Conservation (phyloP, 2,797 vertebrate genomes). For the Apogon hyalosoma region DNA sequence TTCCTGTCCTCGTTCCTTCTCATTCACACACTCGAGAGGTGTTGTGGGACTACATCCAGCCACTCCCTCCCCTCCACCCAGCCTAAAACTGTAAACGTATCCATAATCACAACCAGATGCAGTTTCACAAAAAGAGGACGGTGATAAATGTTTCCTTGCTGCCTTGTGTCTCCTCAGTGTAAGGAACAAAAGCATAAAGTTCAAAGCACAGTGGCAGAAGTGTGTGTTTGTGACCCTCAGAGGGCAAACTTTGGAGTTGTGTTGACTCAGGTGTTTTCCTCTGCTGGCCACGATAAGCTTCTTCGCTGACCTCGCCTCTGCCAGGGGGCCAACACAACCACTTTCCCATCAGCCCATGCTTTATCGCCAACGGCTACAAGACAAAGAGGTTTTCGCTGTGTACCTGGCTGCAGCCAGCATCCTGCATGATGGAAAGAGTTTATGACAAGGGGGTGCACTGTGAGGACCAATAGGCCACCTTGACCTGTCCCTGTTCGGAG, state of each 20-base stretch:
- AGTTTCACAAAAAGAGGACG: constrained; percentile 16
- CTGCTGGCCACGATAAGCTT: constrained; percentile 64
- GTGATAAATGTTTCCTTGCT: constrained; percentile 14
- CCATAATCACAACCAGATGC: constrained; percentile 32
- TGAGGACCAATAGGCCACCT: constrained; percentile 80
- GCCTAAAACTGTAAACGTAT: constrained; percentile 35
- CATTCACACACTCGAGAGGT: constrained; percentile 79
- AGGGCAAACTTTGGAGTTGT: constrained; percentile 66
- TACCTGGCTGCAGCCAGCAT: constrained; percentile 66
- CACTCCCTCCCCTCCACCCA: constrained; percentile 50
- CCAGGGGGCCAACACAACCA: constrained; percentile 48
- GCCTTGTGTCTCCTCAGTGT: constrained; percentile 43
- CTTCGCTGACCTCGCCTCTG: constrained; percentile 66
- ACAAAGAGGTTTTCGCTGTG: constrained; percentile 73
- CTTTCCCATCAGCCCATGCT: constrained; percentile 73
- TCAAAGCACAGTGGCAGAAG: constrained; percentile 51
- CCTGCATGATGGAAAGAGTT: constrained; percentile 77
- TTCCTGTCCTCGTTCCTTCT: constrained; percentile 80
- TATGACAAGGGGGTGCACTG: constrained; percentile 63
- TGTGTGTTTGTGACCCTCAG: constrained; percentile 62
- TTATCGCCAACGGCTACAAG: constrained; percentile 72
- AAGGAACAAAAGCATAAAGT: constrained; percentile 57
- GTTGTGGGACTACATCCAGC: constrained; percentile 66
- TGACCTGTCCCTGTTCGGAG: constrained; percentile 82
- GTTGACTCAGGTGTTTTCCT: constrained; percentile 77